phyloP scores from a whole-genome alignment of 2,888 invertebrate species.

The Dascillus cervinus region DNA sequence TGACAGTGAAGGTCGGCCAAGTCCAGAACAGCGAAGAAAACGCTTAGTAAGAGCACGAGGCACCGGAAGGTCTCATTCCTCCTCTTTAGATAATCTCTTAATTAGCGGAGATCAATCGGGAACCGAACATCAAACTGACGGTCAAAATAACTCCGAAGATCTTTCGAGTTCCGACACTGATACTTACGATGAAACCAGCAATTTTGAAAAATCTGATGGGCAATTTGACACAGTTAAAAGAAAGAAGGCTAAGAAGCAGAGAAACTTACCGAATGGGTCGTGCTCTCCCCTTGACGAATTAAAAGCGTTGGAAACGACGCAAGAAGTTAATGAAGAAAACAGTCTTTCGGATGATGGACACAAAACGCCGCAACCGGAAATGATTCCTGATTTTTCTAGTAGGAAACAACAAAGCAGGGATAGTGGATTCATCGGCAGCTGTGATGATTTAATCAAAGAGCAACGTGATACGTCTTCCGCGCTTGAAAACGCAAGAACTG shows the following conservation, averaged over 20 bases:
- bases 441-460: constrained; percentile 73
- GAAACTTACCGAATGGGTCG: constrained; percentile 39
- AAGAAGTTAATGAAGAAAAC: constrained; percentile 51
- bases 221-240: constrained; percentile 78
- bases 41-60: constrained; percentile 73
- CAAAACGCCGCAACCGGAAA: constrained; percentile 62
- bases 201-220: constrained; percentile 63
- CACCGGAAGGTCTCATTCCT: constrained; percentile 74
- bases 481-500: constrained; percentile 31
- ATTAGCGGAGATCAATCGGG: constrained; percentile 50
- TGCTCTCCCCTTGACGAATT: constrained; percentile 56
- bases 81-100: constrained; percentile 70
- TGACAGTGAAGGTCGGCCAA: constrained; percentile 82
- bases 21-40: constrained; percentile 79
- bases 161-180: constrained; percentile 67
- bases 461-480: constrained; percentile 44
- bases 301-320: constrained; percentile 56
- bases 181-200: constrained; percentile 56
- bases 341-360: constrained; percentile 60
- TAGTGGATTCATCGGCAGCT: constrained; percentile 83
- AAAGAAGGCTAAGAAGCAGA: constrained; percentile 70
- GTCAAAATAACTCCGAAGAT: constrained; percentile 47
- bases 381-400: constrained; percentile 48
- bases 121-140: constrained; percentile 32
- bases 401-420: constrained; percentile 79